These are phyloP conservation scores for Alviniconcha strummeri DNA, from an alignment of 2,888 invertebrate species.

Conservation along the genomic window DNA sequence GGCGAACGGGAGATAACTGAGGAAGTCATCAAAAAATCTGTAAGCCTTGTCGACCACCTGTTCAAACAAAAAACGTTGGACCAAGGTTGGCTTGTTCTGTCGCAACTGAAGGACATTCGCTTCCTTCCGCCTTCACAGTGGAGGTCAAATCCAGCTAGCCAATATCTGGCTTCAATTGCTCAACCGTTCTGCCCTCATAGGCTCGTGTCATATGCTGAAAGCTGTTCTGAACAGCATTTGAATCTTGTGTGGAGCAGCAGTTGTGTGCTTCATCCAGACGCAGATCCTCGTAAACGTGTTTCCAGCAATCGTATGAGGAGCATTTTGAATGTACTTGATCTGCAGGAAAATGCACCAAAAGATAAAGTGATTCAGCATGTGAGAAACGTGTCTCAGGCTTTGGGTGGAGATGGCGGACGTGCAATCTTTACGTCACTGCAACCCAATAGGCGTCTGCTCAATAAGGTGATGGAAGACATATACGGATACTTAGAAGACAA, in stretches of 20 bases:
- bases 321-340: conserved; percentile 31
- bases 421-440: background rate
- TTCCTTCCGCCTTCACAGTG: conserved; percentile 33
- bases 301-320: conserved; percentile 6
- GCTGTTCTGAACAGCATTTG: conserved; percentile 7
- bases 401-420: background rate
- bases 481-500: conserved; percentile 4
- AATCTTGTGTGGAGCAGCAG: conserved; percentile 25
- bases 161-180: background rate
- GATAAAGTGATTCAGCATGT: conserved; percentile 25
- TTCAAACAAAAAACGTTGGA: conserved; percentile 6
- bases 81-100: conserved; percentile 14
- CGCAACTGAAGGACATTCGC: conserved; percentile 25
- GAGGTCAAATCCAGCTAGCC: background rate
- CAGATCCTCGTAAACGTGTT: conserved; percentile 6
- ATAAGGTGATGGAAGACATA: background rate
- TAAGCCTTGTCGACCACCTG: conserved; percentile 33
- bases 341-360: conserved; percentile 13
- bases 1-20: conserved; percentile 27
- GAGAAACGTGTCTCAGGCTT: conserved; percentile 13
- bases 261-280: conserved; percentile 19
- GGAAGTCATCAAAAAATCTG: conserved; percentile 26
- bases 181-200: conserved; percentile 11
- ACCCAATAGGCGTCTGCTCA: background rate
- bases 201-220: conserved; percentile 28